Conservation (phyloP, 2,113 vertebrate species). For the Apteryx owenii region DNA sequence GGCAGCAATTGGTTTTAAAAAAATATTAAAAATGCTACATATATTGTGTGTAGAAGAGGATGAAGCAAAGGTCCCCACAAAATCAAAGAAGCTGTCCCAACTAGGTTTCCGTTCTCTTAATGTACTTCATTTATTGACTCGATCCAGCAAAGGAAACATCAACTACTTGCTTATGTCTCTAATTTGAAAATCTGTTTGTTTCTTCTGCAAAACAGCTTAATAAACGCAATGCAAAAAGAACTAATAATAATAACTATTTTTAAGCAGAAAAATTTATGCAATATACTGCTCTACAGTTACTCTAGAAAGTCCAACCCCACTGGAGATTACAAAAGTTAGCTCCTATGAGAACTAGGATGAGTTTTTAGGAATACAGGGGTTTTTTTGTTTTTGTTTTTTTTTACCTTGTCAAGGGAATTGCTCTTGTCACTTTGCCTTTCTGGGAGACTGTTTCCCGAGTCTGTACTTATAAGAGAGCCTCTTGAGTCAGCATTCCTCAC, state of each 20-base stretch:
- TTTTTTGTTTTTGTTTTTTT: not conserved
- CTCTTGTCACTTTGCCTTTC: slow-evolving; percentile 90
- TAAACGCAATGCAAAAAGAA: not conserved
- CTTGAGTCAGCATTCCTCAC: slow-evolving; percentile 93
- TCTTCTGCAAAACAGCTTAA: not conserved
- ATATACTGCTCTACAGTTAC: not conserved
- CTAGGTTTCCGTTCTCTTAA: not conserved
- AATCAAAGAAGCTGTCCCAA: not conserved
- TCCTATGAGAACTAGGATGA: not conserved
- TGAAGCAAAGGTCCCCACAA: not conserved
- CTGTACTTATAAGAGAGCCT: slow-evolving; percentile 95
- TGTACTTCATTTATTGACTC: not conserved
- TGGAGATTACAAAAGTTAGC: not conserved
- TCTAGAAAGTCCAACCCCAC: not conserved
- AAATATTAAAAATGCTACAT: not conserved
- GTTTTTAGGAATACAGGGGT: not conserved
- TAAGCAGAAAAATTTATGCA: not conserved
- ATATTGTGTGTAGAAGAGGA: not conserved
- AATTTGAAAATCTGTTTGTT: not conserved
- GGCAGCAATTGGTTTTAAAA: not conserved
- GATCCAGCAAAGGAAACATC: not conserved
- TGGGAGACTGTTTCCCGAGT: slow-evolving; percentile 90
- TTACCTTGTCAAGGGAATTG: slow-evolving; percentile 96
- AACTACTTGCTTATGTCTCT: not conserved
- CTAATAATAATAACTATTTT: not conserved